Base-by-base conservation (phyloP, 2,888 invertebrate species). In the Eugnorisma glareosa region DNA sequence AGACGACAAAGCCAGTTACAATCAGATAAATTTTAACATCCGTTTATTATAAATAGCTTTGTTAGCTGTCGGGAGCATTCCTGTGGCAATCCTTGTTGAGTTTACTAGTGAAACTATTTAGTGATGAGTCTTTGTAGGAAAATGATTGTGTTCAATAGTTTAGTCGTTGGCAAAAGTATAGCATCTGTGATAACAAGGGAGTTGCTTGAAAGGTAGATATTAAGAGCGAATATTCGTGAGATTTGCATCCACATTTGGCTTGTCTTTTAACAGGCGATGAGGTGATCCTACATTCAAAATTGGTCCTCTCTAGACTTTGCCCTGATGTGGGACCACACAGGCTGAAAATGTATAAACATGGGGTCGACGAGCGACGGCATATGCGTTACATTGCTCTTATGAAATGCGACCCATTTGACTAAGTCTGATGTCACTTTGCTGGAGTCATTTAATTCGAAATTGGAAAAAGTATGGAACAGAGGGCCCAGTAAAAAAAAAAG, bases 21-120 rank as follows among this genome's bases (percentile, higher is more conserved):
- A 89, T 89, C 81, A 81, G 86, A 87, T 87, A 85, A 82, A 74
- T 67, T 67, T n/a, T 43, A 48, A 67, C 68, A 74, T 86, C 64
- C 69, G 59, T 70, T 71, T 48, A 61, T 40, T 75, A 85, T 79
- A 87, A 85, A 37, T 18, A 4, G n/a, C 13, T 18, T n/a, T 35
- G 15, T 51, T 43, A 54, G 35, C 70, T 51, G 18, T 40, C 15
- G 5, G 45, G 63, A 57, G 24, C 59, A 81, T 67, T 77, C 54
- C 76, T 61, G 69, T 64, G 18, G 10, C n/a, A n/a, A 59, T 64
- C n/a, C 31, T 35, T 45, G 64, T 51, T 21, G 37, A 71, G 81
- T 77, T 75, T 37, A 37, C 43, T 21, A 45, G 72, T 77, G 67
- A 24, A 40, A 37, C 1, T 15, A 15, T 37, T 54, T 51, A 63